phyloP scores from a whole-genome alignment of 2,113 vertebrate genomes.

The Istiophorus platypterus region DNA sequence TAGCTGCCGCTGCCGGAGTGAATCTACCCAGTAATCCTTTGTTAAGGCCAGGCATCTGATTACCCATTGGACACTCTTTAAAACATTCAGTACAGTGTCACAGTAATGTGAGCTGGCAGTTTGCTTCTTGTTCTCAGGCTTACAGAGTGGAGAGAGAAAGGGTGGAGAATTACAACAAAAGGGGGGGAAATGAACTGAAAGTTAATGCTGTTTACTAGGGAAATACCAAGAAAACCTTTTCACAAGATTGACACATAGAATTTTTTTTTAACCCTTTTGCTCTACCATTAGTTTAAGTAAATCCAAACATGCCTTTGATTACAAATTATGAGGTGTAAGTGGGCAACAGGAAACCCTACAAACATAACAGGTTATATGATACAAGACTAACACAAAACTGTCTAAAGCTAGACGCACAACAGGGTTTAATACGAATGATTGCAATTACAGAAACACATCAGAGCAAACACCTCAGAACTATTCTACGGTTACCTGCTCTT shows the following conservation, averaged over 20 bases:
- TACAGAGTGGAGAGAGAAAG: neutral
- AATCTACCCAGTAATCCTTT: conserved; percentile 31
- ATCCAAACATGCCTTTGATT: conserved; percentile 20
- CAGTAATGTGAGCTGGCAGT: conserved; percentile 69
- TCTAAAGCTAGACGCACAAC: conserved; percentile 52
- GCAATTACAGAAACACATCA: conserved; percentile 57
- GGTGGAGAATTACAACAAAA: conserved; percentile 2
- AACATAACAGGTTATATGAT: conserved; percentile 39
- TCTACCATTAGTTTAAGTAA: neutral
- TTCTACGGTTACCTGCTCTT: conserved; percentile 81
- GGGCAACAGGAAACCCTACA: conserved; percentile 22
- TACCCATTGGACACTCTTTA: conserved; percentile 82
- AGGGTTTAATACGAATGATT: conserved; percentile 6
- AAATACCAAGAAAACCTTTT: neutral
- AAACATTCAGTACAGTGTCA: conserved; percentile 80
- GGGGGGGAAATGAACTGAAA: neutral
- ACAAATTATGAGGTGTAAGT: conserved; percentile 5
- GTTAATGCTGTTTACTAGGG: neutral
- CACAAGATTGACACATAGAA: neutral
- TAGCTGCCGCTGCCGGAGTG: conserved; percentile 4
- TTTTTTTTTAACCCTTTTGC: conserved; percentile 6
- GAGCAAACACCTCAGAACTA: conserved; percentile 43
- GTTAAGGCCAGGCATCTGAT: conserved; percentile 63
- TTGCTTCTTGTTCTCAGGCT: conserved; percentile 23
- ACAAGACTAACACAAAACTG: conserved; percentile 40